Evolutionary conservation across 2,113 vertebrate genomes (phyloP), one percentile per base, ranked within the genome.

Genomic region (Mobula hypostoma): DNA sequence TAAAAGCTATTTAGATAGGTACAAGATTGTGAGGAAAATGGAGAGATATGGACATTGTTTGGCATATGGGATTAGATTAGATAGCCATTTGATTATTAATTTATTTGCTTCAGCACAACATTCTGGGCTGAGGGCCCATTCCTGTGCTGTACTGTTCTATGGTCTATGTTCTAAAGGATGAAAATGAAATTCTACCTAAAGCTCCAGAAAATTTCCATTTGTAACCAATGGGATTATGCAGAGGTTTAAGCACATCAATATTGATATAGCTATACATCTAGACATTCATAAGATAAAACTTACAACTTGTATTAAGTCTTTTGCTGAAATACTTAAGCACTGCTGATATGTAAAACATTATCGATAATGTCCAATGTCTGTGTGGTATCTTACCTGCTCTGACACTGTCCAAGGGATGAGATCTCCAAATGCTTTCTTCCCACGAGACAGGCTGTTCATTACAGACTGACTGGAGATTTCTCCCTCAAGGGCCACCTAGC

Each of bases 331-430:
- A 48, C 61, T 21, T n/a, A 91, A 91, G 68, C 61, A 36, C 66
- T n/a, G 66, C 27, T 48, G 9, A 74, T 48, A 93, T 70, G 3
- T 15, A 48, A 48, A 48, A 48, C 48, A 48, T 48, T 48, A 48
- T 48, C 3, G 48, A 48, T 48, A 1, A 1, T 19, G 15, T 91
- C 88, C 36, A 48, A 5, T 36, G 72, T 74, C 72, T 19, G 21
- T 74, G 72, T 74, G 72, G 21, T 74, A 93, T 5, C 7, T 91
- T 95, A 99, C 99, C 98, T 99, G 99, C 94, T 99, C 99, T 0
- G 99, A 99, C 61, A 99, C 94, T 0, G 98, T 99, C 99, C 99
- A 99, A 0, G 99, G 99, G 95, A 99, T 99, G 66, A 99, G 98
- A 94, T 99, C 99, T 3, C 99, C 99, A 0, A 98, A 98, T 32